A percentile compares a stretch with the other conserved stretches of the same genome.
Evolutionary conservation across 2,888 invertebrate species (phyloP).

Genomic region (Aporophyla nigra): DNA sequence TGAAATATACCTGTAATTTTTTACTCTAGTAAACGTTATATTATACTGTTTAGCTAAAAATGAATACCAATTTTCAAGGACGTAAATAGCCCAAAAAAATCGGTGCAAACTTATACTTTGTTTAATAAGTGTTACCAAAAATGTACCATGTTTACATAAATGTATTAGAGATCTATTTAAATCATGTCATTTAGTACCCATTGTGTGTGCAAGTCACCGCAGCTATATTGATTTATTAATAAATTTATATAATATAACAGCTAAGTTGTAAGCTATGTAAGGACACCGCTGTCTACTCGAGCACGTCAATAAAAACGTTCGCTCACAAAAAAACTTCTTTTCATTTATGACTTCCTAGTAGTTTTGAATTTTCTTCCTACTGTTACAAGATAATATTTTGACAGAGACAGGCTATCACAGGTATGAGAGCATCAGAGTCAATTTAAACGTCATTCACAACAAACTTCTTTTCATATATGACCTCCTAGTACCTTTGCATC

Average conservation of each 20-base stretch:
- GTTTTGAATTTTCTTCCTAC: not conserved
- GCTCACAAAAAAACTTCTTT: conserved; percentile 34
- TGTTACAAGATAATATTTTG: no score
- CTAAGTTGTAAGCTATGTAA: conserved; percentile 18
- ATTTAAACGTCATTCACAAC: no score
- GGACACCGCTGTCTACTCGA: conserved; percentile 5
- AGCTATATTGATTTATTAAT: not conserved
- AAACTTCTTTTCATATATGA: no score
- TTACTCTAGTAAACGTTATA: not conserved
- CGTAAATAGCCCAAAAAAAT: not conserved
- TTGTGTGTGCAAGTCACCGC: conserved; percentile 22
- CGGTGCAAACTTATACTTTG: not conserved
- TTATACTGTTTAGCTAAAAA: no score
- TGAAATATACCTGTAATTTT: not conserved
- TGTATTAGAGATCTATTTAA: not conserved
- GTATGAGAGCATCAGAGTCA: no score
- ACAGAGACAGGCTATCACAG: no score
- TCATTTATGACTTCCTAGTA: conserved; percentile 31
- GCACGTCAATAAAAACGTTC: conserved; percentile 49
- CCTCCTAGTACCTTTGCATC: no score
- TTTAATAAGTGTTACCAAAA: not conserved
- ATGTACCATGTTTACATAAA: not conserved
- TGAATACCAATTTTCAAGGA: not conserved
- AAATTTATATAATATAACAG: conserved; percentile 19
- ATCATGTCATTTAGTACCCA: not conserved